Evolutionary conservation across 2,797 vertebrate genomes (phyloP), one percentile per base, ranked within the genome.

Genomic region (Protonibea diacanthus): DNA sequence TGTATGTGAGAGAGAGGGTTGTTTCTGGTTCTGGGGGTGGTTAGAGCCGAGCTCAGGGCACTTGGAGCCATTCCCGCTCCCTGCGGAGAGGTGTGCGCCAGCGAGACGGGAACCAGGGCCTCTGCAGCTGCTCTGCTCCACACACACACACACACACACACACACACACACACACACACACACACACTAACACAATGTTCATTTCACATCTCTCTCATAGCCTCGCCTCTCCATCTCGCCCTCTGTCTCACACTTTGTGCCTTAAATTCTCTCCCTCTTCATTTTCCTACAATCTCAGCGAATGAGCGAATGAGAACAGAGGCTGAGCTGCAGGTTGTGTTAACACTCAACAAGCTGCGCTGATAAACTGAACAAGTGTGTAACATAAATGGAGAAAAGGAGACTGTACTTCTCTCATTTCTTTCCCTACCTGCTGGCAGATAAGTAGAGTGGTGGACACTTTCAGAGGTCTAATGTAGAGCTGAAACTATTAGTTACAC

Each of bases 61-160:
- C 71, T 86, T 88, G 85, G 84, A 91, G 74, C 48, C 63, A 40
- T 68, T 78, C 80, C 78, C 47, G 60, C 70, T 89, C 89, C 87
- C 86, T 79, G 84, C 6, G 76, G 86, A 89, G 86, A 86, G 78
- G 71, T 83, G 85, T 81, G 77, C 53, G 76, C 89, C 86, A 88
- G 66, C 45, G 5, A 85, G 86, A 74, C 59, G 69, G 79, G 86
- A 87, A 85, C 65, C 81, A 80, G 85, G 87, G 83, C 89, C 85
- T 88, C 90, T 87, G 86, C 91, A 92, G 90, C 89, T 91, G 91
- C 84, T 89, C 72, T 55, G 44, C 42, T 8, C 7, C 18, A 59
- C 45, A 52, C 71, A 67, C 78, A 71, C 61, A 60, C 49, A 61
- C 63, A 52, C 59, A 40, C 69, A 68, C 57, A 49, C 18, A 45